These are phyloP conservation scores for Cephus nigrinus DNA, from an alignment of 2,888 invertebrate genomes.

Conservation along the genomic window DNA sequence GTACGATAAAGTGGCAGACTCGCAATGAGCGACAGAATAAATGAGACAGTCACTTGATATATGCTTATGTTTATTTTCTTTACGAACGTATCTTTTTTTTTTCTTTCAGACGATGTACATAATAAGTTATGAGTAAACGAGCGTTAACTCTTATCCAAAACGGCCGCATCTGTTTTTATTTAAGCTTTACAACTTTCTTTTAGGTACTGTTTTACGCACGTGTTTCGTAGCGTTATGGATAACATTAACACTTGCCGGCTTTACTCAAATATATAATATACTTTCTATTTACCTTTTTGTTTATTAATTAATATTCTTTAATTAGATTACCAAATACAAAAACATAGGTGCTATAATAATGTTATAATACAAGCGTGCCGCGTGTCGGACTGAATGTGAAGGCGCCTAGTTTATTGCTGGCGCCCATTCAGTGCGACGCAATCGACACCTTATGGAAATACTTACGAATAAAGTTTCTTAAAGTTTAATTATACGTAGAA, in stretches of 20 bases:
- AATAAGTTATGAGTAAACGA: slow-evolving; percentile 65
- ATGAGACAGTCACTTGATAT: slow-evolving; percentile 44
- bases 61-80: slow-evolving; percentile 64
- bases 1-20: background rate
- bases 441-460: slow-evolving; percentile 51
- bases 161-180: slow-evolving; percentile 34
- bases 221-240: slow-evolving; percentile 42
- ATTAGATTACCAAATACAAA: slow-evolving; percentile 64
- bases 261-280: slow-evolving; percentile 64
- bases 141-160: slow-evolving; percentile 61
- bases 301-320: slow-evolving; percentile 59
- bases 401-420: slow-evolving; percentile 2
- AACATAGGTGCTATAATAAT: slow-evolving; percentile 61
- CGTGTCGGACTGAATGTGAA: slow-evolving; percentile 44
- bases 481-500: slow-evolving; percentile 55
- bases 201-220: slow-evolving; percentile 47
- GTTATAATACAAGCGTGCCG: slow-evolving; percentile 45
- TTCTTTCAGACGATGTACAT: slow-evolving; percentile 61
- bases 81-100: slow-evolving; percentile 60
- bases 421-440: slow-evolving; percentile 52
- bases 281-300: slow-evolving; percentile 61
- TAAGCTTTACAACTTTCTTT: slow-evolving; percentile 38
- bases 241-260: slow-evolving; percentile 56
- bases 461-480: slow-evolving; percentile 54
- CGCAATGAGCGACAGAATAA: background rate